phyloP scores from a whole-genome alignment of 2,113 vertebrate species.

The Tychaedon coryphoeus region DNA sequence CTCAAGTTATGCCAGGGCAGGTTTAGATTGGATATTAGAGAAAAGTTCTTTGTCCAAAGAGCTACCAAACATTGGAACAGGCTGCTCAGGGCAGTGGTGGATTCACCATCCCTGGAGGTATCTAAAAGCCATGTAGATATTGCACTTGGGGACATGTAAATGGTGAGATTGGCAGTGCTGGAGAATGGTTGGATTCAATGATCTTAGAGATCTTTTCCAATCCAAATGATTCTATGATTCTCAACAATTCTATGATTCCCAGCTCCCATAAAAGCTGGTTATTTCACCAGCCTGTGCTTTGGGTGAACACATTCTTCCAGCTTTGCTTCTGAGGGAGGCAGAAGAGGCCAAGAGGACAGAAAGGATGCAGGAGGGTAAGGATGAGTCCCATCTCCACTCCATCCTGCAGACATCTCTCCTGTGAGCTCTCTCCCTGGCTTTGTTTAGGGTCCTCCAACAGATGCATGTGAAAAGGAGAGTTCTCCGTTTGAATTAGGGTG shows the following conservation, averaged over 20 bases:
- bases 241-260: too few relatives aligned
- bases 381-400: neutral
- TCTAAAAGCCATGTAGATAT: neutral
- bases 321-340: neutral
- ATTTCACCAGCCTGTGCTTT: neutral
- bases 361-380: neutral
- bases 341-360: neutral
- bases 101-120: neutral
- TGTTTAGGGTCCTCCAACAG: neutral
- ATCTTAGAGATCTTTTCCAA: neutral
- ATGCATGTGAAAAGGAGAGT: neutral
- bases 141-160: neutral
- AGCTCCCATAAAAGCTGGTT: neutral
- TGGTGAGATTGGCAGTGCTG: neutral
- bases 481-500: neutral
- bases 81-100: neutral
- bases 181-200: neutral
- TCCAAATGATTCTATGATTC: neutral
- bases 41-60: neutral
- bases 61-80: neutral
- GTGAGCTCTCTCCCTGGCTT: neutral
- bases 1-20: neutral
- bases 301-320: accelerated
- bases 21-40: neutral
- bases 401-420: neutral